Base-by-base conservation (phyloP, 1,140 invertebrate species). In the Caenorhabditis latens region DNA sequence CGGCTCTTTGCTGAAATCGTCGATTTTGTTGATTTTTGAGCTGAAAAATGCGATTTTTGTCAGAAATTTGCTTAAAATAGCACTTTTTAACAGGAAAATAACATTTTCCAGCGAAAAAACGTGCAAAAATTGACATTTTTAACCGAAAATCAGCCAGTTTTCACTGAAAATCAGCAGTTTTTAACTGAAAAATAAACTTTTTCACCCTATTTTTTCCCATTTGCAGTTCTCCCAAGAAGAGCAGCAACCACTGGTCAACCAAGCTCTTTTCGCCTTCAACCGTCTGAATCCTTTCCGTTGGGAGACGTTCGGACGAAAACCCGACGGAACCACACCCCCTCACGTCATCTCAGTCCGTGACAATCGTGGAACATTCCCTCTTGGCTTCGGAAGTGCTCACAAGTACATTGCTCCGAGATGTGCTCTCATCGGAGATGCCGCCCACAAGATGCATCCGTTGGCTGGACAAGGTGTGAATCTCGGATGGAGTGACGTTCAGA, bases 391-490 rank as follows among this genome's bases (percentile, higher is more conserved):
- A 0, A 97, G 99, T 93, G 95, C 97, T 42, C 95, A 95, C 0
- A 94, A 95, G 86, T 86, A 71, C n/a, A 95, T 96, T 0, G 94
- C 93, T 48, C 93, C 94, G 24, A 94, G 96, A 83, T 95, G 95
- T 13, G 97, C 95, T 63, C 93, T 98, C 4, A 94, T 98, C 87
- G 97, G 97, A 19, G 98, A 99, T 94, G 96, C 98, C 53, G 97
- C 97, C 11, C 98, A 99, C 93, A 94, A 96, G 91, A 94, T 99
- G 55, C 98, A 99, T 94, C 98, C 98, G 0, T 92, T 99, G 79
- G 98, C 98, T 65, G 75, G 79, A 0, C 97, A 98, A 93, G 98
- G 98, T 14, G 96, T 99, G 0, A 99, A 99, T 94, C 94, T 99
- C 63, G 98, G 98, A 6, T 98, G 99, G 93, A 96, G 96, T 40